These are phyloP conservation scores for Nemopilema nomurai DNA, from an alignment of 30 jellyfish, hydroid and myxozoan species.

Conservation along the genomic window DNA sequence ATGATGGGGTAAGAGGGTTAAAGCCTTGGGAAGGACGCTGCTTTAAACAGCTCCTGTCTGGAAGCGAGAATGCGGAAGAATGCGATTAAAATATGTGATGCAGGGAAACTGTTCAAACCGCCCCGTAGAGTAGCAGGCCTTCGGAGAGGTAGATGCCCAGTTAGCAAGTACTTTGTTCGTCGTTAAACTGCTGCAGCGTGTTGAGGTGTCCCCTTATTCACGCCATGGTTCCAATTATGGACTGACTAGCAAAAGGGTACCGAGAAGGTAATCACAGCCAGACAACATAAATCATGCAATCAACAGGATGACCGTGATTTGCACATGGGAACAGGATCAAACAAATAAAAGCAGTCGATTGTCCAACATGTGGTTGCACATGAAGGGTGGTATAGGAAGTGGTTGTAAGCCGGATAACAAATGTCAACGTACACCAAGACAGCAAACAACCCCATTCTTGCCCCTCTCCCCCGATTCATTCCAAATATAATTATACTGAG, in stretches of 20 bases:
- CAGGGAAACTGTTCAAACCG: too few relatives aligned
- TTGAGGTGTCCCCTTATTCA: background rate
- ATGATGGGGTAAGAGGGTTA: too few relatives aligned
- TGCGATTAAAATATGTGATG: too few relatives aligned
- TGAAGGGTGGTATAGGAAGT: background rate
- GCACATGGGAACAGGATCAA: background rate
- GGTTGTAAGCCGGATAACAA: background rate
- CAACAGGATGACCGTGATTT: background rate
- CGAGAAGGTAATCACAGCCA: background rate
- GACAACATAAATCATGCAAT: background rate
- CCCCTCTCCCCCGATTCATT: too few relatives aligned
- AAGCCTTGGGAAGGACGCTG: too few relatives aligned
- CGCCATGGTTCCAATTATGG: background rate
- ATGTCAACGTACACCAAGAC: too few relatives aligned
- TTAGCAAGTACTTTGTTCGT: background rate
- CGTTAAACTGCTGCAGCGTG: background rate
- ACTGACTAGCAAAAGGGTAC: background rate
- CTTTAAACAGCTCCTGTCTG: too few relatives aligned
- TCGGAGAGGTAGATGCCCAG: too few relatives aligned
- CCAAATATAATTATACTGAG: too few relatives aligned
- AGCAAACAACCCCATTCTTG: too few relatives aligned
- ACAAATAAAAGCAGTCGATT: background rate
- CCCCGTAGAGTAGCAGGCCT: too few relatives aligned
- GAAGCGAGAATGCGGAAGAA: too few relatives aligned
- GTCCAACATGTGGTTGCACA: background rate